Evolutionary conservation across 2,113 vertebrate species (phyloP), one percentile per base, ranked within the genome.

Genomic region (Aythya baeri): DNA sequence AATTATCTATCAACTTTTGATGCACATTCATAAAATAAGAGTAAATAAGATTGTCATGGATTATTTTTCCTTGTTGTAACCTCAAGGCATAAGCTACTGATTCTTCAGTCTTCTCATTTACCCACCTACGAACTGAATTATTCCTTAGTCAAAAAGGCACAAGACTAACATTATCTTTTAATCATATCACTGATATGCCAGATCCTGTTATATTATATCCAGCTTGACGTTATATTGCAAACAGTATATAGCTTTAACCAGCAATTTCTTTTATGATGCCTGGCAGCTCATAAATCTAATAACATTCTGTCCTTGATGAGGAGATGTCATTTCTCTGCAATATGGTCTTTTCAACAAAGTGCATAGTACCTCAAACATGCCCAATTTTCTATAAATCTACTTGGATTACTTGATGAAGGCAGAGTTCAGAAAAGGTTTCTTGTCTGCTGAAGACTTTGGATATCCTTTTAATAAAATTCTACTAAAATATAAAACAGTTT

Each of bases 351-450:
- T 81, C 44, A 83, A 80, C 3, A 74, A 67, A 88, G 83, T 66
- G 26, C 36, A 85, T 43, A 57, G 20, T 50, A 26, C 22, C 27
- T 93, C 71, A 65, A 71, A 90, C 22, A 68, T 68, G 10, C 23
- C 79, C 21, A 55, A 5, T 75, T 93, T 94, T 74, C 43, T 75
- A 26, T 62, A 96, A 76, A 85, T 91, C 13, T 9, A 5, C 23
- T 94, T 86, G 91, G 82, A 89, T 84, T 78, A 88, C n/a, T 15
- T 85, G 74, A 38, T 50, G 58, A 93, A 94, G 32, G 46, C 13
- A 89, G 62, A 77, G 49, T 58, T 82, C 52, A 62, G 57, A 31
- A 68, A 89, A 92, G n/a, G 34, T 83, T 57, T 38, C 52, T 68
- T 67, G 32, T 68, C 58, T 83, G n/a, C 59, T 62, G 83, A 70